phyloP scores from a whole-genome alignment of 2,113 vertebrate genomes.

The Boulengeromyrus knoepffleri region DNA sequence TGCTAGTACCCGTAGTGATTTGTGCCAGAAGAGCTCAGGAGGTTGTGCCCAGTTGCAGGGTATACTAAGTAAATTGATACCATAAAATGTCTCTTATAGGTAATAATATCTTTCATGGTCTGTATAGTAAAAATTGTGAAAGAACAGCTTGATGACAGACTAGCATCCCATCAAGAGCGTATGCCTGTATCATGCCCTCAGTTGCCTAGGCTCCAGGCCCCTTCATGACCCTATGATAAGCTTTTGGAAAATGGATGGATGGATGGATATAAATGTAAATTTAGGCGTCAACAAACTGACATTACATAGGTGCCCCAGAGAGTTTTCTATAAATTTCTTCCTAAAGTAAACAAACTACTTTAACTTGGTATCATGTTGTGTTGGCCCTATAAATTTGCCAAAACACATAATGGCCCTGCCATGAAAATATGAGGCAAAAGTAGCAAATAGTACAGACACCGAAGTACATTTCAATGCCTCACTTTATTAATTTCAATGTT shows the following conservation, averaged over 20 bases:
- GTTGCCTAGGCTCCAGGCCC: not conserved
- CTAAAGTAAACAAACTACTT: not conserved
- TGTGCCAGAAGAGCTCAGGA: not conserved
- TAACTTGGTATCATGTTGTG: not conserved
- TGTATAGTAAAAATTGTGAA: not conserved
- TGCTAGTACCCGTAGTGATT: not conserved
- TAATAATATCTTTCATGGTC: not conserved
- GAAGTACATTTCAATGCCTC: not conserved
- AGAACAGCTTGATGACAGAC: not conserved
- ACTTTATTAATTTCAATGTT: not conserved
- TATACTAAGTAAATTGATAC: not conserved
- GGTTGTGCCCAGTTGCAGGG: not conserved
- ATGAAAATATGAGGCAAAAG: not conserved
- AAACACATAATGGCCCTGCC: not conserved
- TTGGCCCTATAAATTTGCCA: not conserved
- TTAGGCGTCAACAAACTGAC: not conserved
- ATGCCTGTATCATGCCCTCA: not conserved
- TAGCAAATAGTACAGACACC: not conserved
- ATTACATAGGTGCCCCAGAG: not conserved
- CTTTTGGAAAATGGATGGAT: not conserved
- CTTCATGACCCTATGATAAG: not conserved
- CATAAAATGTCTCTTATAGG: not conserved
- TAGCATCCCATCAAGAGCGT: not conserved
- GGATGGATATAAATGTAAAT: not conserved
- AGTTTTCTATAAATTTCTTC: not conserved